Conservation (phyloP, 1,140 invertebrate genomes). For the Magallana ariakensis region DNA sequence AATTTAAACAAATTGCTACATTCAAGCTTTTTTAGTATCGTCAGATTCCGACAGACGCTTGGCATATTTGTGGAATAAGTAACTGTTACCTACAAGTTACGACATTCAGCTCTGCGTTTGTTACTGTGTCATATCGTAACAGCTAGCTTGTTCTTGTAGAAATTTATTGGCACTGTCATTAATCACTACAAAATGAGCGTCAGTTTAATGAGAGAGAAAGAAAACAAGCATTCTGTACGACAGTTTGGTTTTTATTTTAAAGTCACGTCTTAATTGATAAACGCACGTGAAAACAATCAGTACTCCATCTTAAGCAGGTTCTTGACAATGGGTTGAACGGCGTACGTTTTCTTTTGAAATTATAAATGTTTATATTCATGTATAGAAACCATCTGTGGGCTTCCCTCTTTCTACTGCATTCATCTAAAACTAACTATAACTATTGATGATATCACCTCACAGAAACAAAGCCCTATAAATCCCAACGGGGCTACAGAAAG, state of each 20-base stretch:
- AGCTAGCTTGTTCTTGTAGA: background rate
- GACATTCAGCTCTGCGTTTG: background rate
- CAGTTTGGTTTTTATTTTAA: background rate
- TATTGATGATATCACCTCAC: constrained; percentile 17
- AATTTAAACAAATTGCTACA: constrained; percentile 1
- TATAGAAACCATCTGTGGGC: constrained; percentile 31
- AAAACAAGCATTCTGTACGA: background rate
- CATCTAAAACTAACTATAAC: background rate
- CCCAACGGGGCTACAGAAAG: background rate
- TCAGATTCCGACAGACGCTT: background rate
- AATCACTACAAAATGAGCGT: constrained; percentile 4
- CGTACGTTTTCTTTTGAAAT: constrained; percentile 25
- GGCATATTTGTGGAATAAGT: background rate
- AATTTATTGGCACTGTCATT: background rate
- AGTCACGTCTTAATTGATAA: background rate
- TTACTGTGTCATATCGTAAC: too few relatives aligned
- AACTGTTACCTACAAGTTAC: constrained; percentile 7
- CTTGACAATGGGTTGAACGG: constrained; percentile 21
- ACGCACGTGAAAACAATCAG: constrained; percentile 12
- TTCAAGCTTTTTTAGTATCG: background rate
- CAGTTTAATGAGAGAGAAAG: background rate
- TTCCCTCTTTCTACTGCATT: background rate
- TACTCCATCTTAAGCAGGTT: background rate
- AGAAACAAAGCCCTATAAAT: constrained; percentile 25
- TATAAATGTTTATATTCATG: background rate